These are phyloP conservation scores for Tauraco erythrolophus DNA, from an alignment of 2,113 vertebrate species.

Conservation along the genomic window DNA sequence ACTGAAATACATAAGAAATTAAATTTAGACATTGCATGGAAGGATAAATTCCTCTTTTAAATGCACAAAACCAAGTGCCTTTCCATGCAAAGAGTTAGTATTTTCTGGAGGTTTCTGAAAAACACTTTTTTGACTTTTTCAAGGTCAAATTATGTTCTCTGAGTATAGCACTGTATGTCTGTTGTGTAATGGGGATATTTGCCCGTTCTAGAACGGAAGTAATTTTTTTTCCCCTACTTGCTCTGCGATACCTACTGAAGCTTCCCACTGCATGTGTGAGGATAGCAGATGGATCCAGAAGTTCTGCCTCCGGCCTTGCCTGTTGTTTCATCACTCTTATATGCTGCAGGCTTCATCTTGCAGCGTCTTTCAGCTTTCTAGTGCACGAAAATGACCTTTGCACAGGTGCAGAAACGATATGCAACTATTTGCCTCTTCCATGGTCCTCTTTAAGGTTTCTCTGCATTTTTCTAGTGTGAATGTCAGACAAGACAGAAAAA, in stretches of 20 bases:
- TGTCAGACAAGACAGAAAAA: neutral
- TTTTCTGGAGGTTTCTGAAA: neutral
- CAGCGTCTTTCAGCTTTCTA: neutral
- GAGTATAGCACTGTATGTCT: neutral
- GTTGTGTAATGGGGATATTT: neutral
- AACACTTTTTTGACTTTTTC: neutral
- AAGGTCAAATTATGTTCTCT: neutral
- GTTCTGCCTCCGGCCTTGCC: neutral
- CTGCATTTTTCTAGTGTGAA: neutral
- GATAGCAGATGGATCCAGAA: neutral
- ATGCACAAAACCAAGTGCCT: neutral
- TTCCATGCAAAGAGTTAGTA: neutral
- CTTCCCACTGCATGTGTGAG: neutral
- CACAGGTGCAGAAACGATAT: neutral
- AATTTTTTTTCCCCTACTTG: neutral
- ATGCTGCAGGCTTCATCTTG: neutral
- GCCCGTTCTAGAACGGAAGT: neutral
- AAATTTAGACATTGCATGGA: neutral
- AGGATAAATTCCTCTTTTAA: neutral
- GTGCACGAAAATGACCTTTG: conserved; percentile 8
- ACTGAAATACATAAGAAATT: neutral
- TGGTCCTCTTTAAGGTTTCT: neutral
- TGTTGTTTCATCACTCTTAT: neutral
- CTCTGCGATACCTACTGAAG: neutral
- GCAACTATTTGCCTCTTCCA: neutral